Conservation (phyloP, 2,113 vertebrate genomes). For the Cheilinus undulatus region DNA sequence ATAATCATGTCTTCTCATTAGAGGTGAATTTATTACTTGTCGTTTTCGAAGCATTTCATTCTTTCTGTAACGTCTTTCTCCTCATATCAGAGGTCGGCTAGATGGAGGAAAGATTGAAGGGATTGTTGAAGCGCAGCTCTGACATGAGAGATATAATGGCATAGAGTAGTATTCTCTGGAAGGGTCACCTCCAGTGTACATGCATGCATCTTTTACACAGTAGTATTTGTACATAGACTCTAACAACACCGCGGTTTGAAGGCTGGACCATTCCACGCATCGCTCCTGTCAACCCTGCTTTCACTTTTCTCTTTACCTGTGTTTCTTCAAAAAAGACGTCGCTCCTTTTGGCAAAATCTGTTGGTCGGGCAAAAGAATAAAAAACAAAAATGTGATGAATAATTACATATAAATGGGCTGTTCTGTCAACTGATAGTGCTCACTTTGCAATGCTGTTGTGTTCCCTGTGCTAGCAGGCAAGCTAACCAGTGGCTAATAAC, state of each 20-base stretch:
- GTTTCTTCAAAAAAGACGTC: slow-evolving; percentile 63
- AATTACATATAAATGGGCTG: slow-evolving; percentile 70
- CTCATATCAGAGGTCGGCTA: slow-evolving; percentile 41
- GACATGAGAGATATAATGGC: slow-evolving; percentile 48
- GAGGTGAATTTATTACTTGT: slow-evolving; percentile 70
- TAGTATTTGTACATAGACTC: slow-evolving; percentile 78
- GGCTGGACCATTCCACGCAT: slow-evolving; percentile 72
- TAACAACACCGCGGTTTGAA: slow-evolving; percentile 63
- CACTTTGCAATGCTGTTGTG: slow-evolving; percentile 76
- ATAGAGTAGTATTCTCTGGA: slow-evolving; percentile 60
- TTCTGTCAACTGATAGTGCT: slow-evolving; percentile 74
- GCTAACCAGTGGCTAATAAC: slow-evolving; percentile 77
- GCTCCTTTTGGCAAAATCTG: slow-evolving; percentile 65
- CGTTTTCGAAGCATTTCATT: slow-evolving; percentile 68
- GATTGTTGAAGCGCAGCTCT: slow-evolving; percentile 19
- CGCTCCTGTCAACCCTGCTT: slow-evolving; percentile 81
- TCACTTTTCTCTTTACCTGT: slow-evolving; percentile 70
- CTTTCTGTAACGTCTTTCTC: slow-evolving; percentile 56
- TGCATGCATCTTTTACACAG: slow-evolving; percentile 77
- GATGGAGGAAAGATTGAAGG: not conserved
- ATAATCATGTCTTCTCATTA: slow-evolving; percentile 72
- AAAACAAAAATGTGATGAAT: slow-evolving; percentile 50
- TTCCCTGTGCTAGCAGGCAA: slow-evolving; percentile 76
- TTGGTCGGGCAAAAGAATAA: slow-evolving; percentile 53
- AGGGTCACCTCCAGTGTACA: slow-evolving; percentile 60